phyloP scores from a whole-genome alignment of 2,888 invertebrate genomes.

The Drosophila colorata region DNA sequence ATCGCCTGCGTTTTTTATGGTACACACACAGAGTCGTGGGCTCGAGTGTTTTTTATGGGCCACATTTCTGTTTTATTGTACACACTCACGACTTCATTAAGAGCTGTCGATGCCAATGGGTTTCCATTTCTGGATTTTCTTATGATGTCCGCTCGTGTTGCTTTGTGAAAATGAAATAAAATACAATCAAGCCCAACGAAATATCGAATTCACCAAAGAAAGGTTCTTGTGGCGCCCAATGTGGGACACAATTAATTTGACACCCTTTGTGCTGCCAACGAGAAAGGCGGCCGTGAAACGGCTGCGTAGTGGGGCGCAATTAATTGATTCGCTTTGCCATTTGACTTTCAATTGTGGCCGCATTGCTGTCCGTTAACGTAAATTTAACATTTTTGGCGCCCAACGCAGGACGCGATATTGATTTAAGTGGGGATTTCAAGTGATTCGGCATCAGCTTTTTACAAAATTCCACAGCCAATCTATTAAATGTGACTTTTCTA shows the following conservation, averaged over 20 bases:
- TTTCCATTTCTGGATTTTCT: constrained; percentile 5
- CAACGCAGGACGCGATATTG: constrained; percentile 16
- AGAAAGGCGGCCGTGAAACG: background rate
- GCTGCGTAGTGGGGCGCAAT: constrained; percentile 6
- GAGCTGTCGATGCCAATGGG: constrained; percentile 9
- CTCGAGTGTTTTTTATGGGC: constrained; percentile 8
- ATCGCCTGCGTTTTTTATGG: constrained; percentile 6
- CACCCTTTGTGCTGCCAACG: background rate
- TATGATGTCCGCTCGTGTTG: constrained; percentile 21
- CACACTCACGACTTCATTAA: constrained; percentile 26
- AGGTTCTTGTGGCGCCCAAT: constrained; percentile 7
- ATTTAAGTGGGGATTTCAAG: constrained; percentile 15
- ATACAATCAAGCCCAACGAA: background rate
- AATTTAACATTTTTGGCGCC: constrained; percentile 3
- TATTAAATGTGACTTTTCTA: constrained; percentile 24
- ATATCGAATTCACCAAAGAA: constrained; percentile 23
- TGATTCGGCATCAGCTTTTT: background rate
- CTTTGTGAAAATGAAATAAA: constrained; percentile 1
- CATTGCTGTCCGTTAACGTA: background rate
- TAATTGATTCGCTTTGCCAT: constrained; percentile 33
- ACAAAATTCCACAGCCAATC: constrained; percentile 20
- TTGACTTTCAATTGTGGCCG: constrained; percentile 10
- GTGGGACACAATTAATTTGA: constrained; percentile 13
- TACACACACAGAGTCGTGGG: no score
- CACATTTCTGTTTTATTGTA: constrained; percentile 22